Percentiles rank a stretch among this genome's conserved stretches.
Conservation (phyloP, 2,113 vertebrate genomes). For the Podilymbus podiceps region DNA sequence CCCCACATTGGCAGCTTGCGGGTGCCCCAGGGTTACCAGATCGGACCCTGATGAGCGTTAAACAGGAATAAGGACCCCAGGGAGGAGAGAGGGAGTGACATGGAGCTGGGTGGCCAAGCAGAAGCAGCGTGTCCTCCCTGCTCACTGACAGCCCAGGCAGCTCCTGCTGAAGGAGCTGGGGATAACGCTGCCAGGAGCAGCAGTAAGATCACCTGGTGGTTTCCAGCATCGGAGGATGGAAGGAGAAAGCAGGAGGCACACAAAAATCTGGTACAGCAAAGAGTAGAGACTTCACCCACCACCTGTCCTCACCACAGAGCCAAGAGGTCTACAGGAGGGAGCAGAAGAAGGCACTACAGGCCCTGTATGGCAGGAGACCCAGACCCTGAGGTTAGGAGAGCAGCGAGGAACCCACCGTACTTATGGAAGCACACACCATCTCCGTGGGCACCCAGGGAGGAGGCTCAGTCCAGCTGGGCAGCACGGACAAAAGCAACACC, state of each 20-base stretch:
- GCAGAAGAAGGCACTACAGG: neutral
- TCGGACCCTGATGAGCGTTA: neutral
- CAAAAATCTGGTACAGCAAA: neutral
- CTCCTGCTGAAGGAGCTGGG: neutral
- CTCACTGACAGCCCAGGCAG: neutral
- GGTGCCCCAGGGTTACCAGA: neutral
- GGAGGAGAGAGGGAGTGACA: neutral
- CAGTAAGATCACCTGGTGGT: neutral
- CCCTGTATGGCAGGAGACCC: neutral
- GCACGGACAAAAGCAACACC: neutral
- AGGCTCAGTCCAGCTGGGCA: neutral
- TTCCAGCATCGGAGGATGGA: neutral
- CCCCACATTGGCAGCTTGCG: neutral
- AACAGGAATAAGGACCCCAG: neutral
- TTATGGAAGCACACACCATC: neutral
- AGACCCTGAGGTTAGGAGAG: neutral
- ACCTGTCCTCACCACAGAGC: neutral
- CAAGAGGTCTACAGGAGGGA: neutral
- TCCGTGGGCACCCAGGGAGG: neutral
- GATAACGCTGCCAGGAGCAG: neutral
- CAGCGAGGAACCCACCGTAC: neutral
- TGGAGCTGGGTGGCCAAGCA: rapidly evolving
- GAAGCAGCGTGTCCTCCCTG: neutral
- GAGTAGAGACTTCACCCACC: neutral
- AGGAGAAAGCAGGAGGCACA: neutral